Base-by-base conservation (phyloP, 1,140 invertebrate genomes). In the Drosophila lacertosa region DNA sequence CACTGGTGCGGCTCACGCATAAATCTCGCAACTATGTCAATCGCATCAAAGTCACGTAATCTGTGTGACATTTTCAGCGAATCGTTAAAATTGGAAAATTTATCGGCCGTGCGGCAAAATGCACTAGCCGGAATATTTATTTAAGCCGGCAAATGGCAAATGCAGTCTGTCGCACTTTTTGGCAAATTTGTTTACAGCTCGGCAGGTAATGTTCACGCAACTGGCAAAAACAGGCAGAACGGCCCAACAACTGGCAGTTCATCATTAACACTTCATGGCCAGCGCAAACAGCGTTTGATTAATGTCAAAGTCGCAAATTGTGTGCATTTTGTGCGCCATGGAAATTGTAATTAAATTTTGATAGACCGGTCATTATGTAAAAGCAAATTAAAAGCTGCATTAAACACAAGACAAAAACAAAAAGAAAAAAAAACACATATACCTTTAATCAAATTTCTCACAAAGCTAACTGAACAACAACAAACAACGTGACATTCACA, bases 11-110 rank as follows among this genome's bases (percentile, higher is more conserved):
- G 63, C 48, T 60, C 82, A 89, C 78, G 78, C 82, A 88, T 88
- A 88, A 88, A 89, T 88, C 82, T 88, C 83, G 74, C 77, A 73
- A 88, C 77, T 89, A 82, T 89, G 82, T 88, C 82, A 88, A 88
- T 88, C 82, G 82, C 78, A 88, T 88, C 82, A 82, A 82, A 78
- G 82, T 88, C 82, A 88, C 83, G 82, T 88, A 88, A 88, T 88
- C 82, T 88, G 86, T 88, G 82, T 78, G 82, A 88, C 82, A 89
- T 88, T 88, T 88, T 88, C 82, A 89, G 71, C 77, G 82, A 88
- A 88, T 73, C 82, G 82, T 89, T 82, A 51, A 89, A 78, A 88
- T 78, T 88, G 82, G 74, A 86, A 78, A 82, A 86, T 79, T 73
- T 67, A 86, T 65, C 44, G 40, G 44, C 47, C 51, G 55, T 44